phyloP scores from a whole-genome alignment of 2,797 vertebrate genomes.

The Brotula barbata region DNA sequence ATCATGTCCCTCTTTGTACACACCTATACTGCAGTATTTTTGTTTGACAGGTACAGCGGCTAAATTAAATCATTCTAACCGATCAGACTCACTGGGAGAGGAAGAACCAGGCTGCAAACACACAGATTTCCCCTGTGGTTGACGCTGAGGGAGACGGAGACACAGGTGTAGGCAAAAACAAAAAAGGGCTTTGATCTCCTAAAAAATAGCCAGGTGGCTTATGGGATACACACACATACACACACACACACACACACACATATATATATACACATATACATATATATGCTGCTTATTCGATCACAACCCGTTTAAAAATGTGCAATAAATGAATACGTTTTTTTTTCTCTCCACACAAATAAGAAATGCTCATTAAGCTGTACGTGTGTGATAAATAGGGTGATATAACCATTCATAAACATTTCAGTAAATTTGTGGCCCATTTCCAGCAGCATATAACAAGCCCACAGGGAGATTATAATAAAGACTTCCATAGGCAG shows the following conservation, averaged over 20 bases:
- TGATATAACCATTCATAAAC: constrained; percentile 13
- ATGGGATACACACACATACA: too few relatives aligned
- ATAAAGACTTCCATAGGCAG: constrained; percentile 7
- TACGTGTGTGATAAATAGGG: constrained; percentile 21
- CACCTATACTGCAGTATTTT: constrained; percentile 8
- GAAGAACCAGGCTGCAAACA: constrained; percentile 40
- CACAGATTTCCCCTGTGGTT: constrained; percentile 53
- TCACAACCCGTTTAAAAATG: constrained; percentile 8
- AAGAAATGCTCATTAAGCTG: constrained; percentile 37
- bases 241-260: too few relatives aligned
- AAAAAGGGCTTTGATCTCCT: constrained; percentile 23
- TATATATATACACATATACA: too few relatives aligned
- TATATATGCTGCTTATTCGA: constrained; percentile 15
- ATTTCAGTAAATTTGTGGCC: constrained; percentile 25
- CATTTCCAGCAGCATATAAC: constrained; percentile 25
- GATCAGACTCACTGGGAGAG: constrained; percentile 35
- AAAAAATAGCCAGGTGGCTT: constrained; percentile 6
- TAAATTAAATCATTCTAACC: constrained; percentile 37
- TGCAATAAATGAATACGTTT: neutral
- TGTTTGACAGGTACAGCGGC: constrained; percentile 33
- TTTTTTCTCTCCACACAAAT: constrained; percentile 8
- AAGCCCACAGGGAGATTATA: constrained; percentile 15
- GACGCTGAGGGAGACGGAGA: constrained; percentile 14
- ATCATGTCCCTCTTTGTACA: neutral
- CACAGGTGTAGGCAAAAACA: constrained; percentile 3